phyloP scores from a whole-genome alignment of 2,113 vertebrate genomes.

The Callipepla squamata region DNA sequence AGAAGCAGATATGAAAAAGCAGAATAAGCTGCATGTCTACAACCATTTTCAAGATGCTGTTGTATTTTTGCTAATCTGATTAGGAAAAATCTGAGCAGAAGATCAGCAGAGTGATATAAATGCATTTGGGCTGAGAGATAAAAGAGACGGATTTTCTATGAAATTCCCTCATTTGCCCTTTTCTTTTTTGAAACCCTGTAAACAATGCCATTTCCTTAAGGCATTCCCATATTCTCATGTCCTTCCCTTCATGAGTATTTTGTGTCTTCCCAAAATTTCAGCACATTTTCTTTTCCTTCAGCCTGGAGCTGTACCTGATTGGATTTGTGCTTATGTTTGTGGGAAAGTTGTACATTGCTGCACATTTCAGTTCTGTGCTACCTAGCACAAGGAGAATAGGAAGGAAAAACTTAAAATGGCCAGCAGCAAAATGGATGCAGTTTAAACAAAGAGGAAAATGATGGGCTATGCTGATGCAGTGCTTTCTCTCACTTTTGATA shows the following conservation, averaged over 20 bases:
- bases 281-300: background rate
- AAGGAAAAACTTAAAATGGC: background rate
- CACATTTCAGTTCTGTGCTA: background rate
- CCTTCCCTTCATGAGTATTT: background rate
- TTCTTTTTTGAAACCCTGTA: background rate
- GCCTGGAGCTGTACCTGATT: background rate
- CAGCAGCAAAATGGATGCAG: background rate
- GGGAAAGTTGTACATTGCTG: background rate
- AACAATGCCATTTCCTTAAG: background rate
- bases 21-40: background rate
- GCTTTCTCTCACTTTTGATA: background rate
- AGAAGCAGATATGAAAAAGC: background rate
- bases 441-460: constrained; percentile 7
- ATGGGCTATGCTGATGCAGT: background rate
- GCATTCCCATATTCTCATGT: background rate
- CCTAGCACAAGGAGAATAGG: background rate
- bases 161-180: background rate
- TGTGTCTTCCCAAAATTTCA: background rate
- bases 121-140: background rate
- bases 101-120: background rate
- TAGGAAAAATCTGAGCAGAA: background rate
- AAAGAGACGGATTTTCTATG: background rate
- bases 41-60: background rate
- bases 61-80: background rate
- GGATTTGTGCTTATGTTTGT: background rate